Evolutionary conservation across 1,140 invertebrate genomes (phyloP), one percentile per base, ranked within the genome.

Genomic region (Drosophila malerkotliana): DNA sequence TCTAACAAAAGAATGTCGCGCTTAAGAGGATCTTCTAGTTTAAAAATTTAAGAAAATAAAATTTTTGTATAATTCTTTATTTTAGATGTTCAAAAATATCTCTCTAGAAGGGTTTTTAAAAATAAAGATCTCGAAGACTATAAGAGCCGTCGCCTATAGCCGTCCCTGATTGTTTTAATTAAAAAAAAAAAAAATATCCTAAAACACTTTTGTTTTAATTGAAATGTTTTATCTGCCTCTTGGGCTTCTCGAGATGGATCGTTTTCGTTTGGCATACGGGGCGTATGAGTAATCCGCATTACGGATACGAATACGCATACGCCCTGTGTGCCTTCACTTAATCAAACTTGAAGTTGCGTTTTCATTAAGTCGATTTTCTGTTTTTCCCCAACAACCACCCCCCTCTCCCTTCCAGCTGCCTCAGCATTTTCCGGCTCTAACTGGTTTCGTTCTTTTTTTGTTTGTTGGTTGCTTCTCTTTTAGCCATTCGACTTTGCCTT

Each of bases 301-400:
- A 69, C 49, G 51, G 39, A 41, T 53, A 52, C 55, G 21, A 0
- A 21, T 21, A 21, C 49, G 58, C 48, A 41, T 53, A 52, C 55
- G 68, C 28, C 10, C 39, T 32, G 18, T 44, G 61, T 52, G 63
- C 74, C 58, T 83, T 74, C 56, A 66, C 77, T 83, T 79, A 52
- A 64, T 79, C 75, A 59, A 67, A 79, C 75, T 72, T 79, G 18
- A 58, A 64, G 79, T 37, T 74, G 69, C 59, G 75, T 78, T 78
- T 82, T 82, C 79, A 82, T 79, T 79, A 79, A 69, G 77, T 62
- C 52, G 56, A 49, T 41, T 41, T 41, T 21, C 39, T 14, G 37
- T n/a, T 12, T 39, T 39, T 39, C 10, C 37, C 37, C 37, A 49
- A 8, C 55, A 21, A 49, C 12, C 55, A 21, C 21, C 21, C 21